These are phyloP conservation scores for Apamea crenata DNA, from an alignment of 2,888 invertebrate genomes.

Conservation along the genomic window DNA sequence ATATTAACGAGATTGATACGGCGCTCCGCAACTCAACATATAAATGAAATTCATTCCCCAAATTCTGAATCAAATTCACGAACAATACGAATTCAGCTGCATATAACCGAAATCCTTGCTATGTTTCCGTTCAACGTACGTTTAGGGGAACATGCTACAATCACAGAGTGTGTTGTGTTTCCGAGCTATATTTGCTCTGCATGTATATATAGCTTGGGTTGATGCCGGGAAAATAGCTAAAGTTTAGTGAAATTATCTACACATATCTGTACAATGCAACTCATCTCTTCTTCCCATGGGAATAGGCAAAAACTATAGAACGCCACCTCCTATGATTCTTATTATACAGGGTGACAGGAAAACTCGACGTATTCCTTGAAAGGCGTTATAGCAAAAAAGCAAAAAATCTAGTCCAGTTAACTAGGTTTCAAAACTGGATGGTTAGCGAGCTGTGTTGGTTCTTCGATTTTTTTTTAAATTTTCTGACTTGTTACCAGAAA, in stretches of 20 bases:
- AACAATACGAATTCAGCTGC: slow-evolving; percentile 1
- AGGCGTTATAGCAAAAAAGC: too few species aligned
- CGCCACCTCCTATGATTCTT: not conserved
- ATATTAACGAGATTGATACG: not conserved
- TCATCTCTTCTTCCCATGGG: not conserved
- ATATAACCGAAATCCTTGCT: slow-evolving; percentile 35
- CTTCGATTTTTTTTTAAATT: too few species aligned
- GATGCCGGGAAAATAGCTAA: not conserved
- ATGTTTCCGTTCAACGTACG: slow-evolving; percentile 32
- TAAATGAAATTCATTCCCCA: slow-evolving; percentile 3
- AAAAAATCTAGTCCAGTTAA: too few species aligned
- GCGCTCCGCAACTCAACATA: not conserved
- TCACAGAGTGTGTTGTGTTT: slow-evolving; percentile 18
- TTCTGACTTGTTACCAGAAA: too few species aligned
- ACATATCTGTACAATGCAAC: not conserved
- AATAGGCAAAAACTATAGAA: not conserved
- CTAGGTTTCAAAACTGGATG: too few species aligned
- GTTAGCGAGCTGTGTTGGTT: too few species aligned
- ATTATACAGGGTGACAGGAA: not conserved
- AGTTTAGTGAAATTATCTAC: not conserved
- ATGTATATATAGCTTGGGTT: not conserved
- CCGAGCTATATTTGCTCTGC: not conserved
- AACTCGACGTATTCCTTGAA: too few species aligned
- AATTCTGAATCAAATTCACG: slow-evolving; percentile 27
- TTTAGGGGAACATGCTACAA: slow-evolving; percentile 26